phyloP scores from a whole-genome alignment of 2,888 invertebrate genomes.

The Sesia bembeciformis region DNA sequence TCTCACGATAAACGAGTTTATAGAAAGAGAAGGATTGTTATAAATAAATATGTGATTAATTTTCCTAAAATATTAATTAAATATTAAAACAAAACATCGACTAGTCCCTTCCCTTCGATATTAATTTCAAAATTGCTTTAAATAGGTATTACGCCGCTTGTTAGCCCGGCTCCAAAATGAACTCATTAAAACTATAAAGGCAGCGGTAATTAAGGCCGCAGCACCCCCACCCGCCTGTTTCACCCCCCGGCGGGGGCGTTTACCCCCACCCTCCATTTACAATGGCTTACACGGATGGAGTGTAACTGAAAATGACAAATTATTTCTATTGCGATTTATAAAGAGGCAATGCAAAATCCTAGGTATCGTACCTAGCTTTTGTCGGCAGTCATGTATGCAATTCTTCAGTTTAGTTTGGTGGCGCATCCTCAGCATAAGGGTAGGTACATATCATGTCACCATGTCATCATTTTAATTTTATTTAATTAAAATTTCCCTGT shows the following conservation, averaged over 20 bases:
- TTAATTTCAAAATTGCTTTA: constrained; percentile 75
- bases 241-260: constrained; percentile 33
- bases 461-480: too few relatives aligned
- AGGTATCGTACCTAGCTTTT: too few relatives aligned
- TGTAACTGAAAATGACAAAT: background rate
- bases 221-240: constrained; percentile 27
- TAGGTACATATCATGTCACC: too few relatives aligned
- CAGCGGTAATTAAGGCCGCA: constrained; percentile 78
- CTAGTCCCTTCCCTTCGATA: constrained; percentile 46
- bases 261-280: constrained; percentile 34
- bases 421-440: too few relatives aligned
- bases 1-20: too few relatives aligned
- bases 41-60: too few relatives aligned
- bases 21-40: too few relatives aligned
- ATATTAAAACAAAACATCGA: constrained; percentile 25
- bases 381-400: too few relatives aligned
- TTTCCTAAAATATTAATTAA: background rate
- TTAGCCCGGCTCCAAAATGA: constrained; percentile 80
- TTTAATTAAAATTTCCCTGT: too few relatives aligned
- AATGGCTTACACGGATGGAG: constrained; percentile 9
- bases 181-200: constrained; percentile 86
- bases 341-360: too few relatives aligned
- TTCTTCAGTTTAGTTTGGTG: too few relatives aligned
- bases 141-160: constrained; percentile 72
- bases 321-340: too few relatives aligned